Conservation (phyloP, 2,888 invertebrate species). For the Agrypnus murinus region DNA sequence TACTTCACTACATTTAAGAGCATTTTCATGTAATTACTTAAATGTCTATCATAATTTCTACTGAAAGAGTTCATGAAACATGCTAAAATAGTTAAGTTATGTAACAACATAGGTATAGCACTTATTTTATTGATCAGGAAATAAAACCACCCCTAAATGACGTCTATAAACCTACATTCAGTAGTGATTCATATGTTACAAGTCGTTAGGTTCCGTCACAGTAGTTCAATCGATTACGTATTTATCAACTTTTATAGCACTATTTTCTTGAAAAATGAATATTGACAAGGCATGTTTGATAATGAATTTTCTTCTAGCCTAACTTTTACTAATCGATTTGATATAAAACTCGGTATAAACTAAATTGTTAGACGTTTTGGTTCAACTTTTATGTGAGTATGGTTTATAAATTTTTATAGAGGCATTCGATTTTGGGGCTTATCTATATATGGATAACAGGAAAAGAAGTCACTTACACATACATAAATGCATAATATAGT, state of each 20-base stretch:
- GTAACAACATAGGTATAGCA: constrained; percentile 26
- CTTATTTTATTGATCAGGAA: constrained; percentile 54
- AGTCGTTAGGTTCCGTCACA: constrained; percentile 66
- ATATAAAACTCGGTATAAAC: too few relatives aligned
- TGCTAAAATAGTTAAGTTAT: constrained; percentile 25
- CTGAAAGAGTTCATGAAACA: constrained; percentile 24
- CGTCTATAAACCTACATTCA: constrained; percentile 63
- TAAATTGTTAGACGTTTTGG: too few relatives aligned
- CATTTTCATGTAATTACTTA: neutral
- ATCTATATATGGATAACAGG: too few relatives aligned
- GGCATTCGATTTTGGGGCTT: too few relatives aligned
- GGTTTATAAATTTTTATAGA: too few relatives aligned
- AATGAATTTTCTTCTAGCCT: constrained; percentile 13
- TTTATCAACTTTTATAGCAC: constrained; percentile 69
- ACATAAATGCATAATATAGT: too few relatives aligned
- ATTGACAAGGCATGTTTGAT: constrained; percentile 63
- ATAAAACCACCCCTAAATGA: constrained; percentile 58
- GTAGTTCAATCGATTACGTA: constrained; percentile 64
- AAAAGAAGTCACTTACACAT: too few relatives aligned
- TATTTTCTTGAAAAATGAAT: constrained; percentile 70
- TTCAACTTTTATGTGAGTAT: too few relatives aligned
- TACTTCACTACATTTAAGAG: too few relatives aligned
- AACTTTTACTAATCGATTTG: neutral
- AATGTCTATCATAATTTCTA: neutral
- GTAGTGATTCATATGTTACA: constrained; percentile 66